These are phyloP conservation scores for Labia minor DNA, from an alignment of 2,888 invertebrate genomes.

Conservation along the genomic window DNA sequence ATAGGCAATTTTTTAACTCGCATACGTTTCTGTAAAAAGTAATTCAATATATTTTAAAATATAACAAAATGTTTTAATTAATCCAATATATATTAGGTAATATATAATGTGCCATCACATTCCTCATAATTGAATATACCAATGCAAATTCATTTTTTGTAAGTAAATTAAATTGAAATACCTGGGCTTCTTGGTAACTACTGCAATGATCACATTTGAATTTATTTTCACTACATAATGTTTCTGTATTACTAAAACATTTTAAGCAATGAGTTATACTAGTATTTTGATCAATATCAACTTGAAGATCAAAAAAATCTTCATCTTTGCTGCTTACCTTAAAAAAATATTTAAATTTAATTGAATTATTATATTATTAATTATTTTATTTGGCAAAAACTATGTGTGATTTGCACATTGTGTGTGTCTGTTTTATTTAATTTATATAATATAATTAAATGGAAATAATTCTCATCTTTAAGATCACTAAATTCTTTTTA, in stretches of 20 bases:
- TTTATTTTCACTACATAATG: conserved; percentile 97
- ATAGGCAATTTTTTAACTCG: conserved; percentile 95
- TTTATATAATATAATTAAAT: not conserved
- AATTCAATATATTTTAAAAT: no score
- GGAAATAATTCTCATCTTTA: not conserved
- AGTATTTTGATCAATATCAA: conserved; percentile 98
- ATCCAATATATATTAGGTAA: no score
- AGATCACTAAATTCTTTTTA: no score
- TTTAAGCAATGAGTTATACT: conserved; percentile 96
- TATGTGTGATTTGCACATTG: not conserved
- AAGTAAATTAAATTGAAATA: no score
- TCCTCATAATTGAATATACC: no score
- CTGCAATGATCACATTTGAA: conserved; percentile 99
- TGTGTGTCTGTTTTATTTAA: not conserved
- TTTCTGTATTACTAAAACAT: conserved; percentile 97
- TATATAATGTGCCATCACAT: no score
- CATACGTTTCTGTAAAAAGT: conserved; percentile 66
- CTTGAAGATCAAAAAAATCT: conserved; percentile 97
- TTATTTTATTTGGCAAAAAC: no score
- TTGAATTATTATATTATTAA: not conserved
- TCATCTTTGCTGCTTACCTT: conserved; percentile 93
- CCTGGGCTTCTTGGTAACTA: conserved; percentile 97
- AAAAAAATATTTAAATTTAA: conserved; percentile 24
- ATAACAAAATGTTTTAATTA: no score
- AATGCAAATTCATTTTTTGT: no score